phyloP scores from a whole-genome alignment of 2,797 vertebrate species.

The Rhadinocentrus ornatus region DNA sequence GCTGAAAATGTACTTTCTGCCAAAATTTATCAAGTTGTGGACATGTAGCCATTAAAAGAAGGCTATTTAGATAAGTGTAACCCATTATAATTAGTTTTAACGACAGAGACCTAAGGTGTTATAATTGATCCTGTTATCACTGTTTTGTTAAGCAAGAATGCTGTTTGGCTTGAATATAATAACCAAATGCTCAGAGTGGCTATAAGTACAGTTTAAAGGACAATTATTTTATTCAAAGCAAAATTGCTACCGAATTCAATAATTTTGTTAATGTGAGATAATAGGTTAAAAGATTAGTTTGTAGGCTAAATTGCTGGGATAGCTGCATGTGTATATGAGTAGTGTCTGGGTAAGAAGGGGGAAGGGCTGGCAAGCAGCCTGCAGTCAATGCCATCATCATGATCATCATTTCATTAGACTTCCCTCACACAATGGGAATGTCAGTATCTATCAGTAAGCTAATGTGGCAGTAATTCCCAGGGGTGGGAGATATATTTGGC shows the following conservation, averaged over 20 bases:
- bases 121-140: conserved; percentile 57
- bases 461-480: conserved; percentile 80
- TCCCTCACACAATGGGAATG: conserved; percentile 73
- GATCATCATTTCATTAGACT: conserved; percentile 79
- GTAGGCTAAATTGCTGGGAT: neutral
- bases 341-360: conserved; percentile 24
- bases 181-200: conserved; percentile 1
- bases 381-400: conserved; percentile 76
- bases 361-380: conserved; percentile 54
- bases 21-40: conserved; percentile 62
- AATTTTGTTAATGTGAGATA: neutral
- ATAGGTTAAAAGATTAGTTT: conserved; percentile 1
- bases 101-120: conserved; percentile 49
- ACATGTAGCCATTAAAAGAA: conserved; percentile 64
- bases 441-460: conserved; percentile 80
- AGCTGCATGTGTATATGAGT: conserved; percentile 22
- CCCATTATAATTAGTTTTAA: conserved; percentile 70
- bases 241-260: neutral
- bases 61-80: conserved; percentile 73
- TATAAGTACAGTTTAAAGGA: conserved; percentile 10
- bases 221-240: neutral
- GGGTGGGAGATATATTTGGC: conserved; percentile 69
- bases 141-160: conserved; percentile 30
- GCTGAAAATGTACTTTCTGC: conserved; percentile 61
- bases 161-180: conserved; percentile 31